Evolutionary conservation across 2,113 vertebrate genomes (phyloP).

Genomic region (Tupaia tana): DNA sequence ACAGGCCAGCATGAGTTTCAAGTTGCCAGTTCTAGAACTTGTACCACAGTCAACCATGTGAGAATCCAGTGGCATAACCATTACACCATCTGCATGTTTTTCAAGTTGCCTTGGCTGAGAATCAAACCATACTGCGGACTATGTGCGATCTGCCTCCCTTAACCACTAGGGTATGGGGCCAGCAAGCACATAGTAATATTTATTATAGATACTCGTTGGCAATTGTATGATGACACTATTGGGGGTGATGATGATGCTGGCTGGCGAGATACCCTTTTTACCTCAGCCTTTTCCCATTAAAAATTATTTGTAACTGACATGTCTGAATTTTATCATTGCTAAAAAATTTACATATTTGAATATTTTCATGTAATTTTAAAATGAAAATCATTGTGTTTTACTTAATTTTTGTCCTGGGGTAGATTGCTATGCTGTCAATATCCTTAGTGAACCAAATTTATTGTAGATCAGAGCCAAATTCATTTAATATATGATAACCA

Average conservation of each 20-base stretch:
- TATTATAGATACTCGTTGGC: background rate
- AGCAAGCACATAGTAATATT: background rate
- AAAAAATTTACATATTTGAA: background rate
- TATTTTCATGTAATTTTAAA: background rate
- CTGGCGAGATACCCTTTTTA: background rate
- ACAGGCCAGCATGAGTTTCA: no score
- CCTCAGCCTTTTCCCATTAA: background rate
- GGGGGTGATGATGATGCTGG: background rate
- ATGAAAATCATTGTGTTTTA: background rate
- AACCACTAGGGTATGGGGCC: no score
- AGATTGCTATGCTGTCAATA: background rate
- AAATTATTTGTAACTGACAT: background rate
- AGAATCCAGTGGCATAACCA: no score
- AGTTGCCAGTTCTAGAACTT: no score
- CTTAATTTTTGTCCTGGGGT: background rate
- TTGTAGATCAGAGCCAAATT: background rate
- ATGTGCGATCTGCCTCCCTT: no score
- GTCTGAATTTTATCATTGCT: background rate
- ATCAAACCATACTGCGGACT: no score
- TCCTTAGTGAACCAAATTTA: background rate
- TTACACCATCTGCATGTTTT: no score
- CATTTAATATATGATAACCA: background rate
- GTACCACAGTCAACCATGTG: no score
- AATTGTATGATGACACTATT: background rate
- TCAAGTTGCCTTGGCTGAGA: no score